Conservation (phyloP, 2,888 invertebrate species). For the Argyra leucocephala region DNA sequence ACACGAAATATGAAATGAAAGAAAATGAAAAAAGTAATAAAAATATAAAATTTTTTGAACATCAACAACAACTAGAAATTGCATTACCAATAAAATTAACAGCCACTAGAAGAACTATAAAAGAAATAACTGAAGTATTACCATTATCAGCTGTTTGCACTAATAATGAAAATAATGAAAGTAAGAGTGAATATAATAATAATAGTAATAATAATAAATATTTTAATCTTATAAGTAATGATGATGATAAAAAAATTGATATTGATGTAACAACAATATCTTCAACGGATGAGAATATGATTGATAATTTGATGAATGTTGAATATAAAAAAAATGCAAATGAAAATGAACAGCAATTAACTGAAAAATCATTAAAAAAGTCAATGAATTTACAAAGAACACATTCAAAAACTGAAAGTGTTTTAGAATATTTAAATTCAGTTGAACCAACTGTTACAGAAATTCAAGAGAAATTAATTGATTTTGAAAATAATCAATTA, state of each 20-base stretch:
- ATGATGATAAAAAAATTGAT: not conserved
- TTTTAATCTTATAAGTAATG: not conserved
- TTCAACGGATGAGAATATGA: not conserved
- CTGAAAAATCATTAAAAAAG: not conserved
- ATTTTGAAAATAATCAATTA: conserved; percentile 29
- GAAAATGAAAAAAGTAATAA: not conserved
- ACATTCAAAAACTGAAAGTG: conserved; percentile 11
- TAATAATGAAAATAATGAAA: conserved; percentile 3
- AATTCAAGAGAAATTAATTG: conserved; percentile 32
- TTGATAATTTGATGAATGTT: not conserved
- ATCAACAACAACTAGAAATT: not conserved
- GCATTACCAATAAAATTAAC: conserved; percentile 2
- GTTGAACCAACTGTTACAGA: conserved; percentile 24
- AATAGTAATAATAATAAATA: not conserved
- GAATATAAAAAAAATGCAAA: not conserved
- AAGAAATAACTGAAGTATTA: not conserved
- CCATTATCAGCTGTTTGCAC: not conserved
- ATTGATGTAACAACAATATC: not conserved
- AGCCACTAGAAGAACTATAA: not conserved
- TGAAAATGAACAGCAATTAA: not conserved
- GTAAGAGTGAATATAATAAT: not conserved
- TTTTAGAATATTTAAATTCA: conserved; percentile 11
- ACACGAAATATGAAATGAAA: not conserved
- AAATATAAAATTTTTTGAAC: not conserved
- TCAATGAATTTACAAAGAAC: conserved; percentile 6